Conservation (phyloP, 1,140 invertebrate species). For the Micrasema longulum region DNA sequence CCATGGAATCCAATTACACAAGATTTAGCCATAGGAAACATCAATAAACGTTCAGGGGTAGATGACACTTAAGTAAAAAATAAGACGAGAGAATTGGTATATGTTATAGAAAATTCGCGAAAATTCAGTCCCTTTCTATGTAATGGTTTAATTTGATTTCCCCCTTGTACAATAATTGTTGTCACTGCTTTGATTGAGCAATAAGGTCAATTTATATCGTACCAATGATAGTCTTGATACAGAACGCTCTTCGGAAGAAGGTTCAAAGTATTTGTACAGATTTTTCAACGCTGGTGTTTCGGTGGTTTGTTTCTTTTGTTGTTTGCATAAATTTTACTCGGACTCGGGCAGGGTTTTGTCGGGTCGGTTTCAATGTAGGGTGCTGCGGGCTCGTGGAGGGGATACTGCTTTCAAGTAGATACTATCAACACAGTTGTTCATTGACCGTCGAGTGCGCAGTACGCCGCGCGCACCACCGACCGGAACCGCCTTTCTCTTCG, state of each 20-base stretch:
- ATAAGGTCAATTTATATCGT: constrained; percentile 15
- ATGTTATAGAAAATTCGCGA: no score
- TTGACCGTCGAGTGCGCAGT: constrained; percentile 37
- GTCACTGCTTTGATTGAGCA: constrained; percentile 24
- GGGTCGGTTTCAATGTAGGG: constrained; percentile 3
- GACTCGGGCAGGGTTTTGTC: constrained; percentile 1
- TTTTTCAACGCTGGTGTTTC: not conserved
- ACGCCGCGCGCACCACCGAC: constrained; percentile 16
- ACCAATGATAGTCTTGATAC: no score
- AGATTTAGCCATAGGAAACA: no score
- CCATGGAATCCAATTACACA: no score
- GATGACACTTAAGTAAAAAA: no score
- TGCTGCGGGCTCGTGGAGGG: constrained; percentile 9
- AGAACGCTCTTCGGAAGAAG: not conserved
- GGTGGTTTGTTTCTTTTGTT: not conserved
- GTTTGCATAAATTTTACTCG: not conserved
- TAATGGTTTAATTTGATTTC: no score
- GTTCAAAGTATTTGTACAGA: not conserved
- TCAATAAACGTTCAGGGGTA: no score
- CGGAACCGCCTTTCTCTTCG: constrained; percentile 31
- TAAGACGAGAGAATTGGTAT: no score
- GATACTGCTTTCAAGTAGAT: not conserved
- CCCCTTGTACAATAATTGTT: constrained; percentile 9
- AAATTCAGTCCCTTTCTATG: no score
- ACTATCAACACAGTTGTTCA: constrained; percentile 25